Percentiles rank a stretch among this genome's conserved stretches.
These are phyloP conservation scores for Agelas oroides DNA, from an alignment of 37 sponge, comb jelly and placozoan species.

Conservation along the genomic window DNA sequence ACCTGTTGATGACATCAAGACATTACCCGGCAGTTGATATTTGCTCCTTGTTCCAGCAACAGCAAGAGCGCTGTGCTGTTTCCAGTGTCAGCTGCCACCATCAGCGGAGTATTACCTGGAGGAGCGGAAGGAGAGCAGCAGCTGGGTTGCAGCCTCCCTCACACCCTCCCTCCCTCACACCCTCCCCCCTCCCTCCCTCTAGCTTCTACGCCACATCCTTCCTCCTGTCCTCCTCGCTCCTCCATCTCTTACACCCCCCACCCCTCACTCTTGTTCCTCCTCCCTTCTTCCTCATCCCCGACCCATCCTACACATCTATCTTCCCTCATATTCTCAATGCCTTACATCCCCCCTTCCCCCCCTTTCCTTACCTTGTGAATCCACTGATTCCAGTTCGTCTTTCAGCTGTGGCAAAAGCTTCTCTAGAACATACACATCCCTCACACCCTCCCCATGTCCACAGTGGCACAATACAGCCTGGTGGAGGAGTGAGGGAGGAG, in stretches of 20 bases:
- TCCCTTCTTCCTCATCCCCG: no score
- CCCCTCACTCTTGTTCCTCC: no score
- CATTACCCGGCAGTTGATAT: conserved; percentile 32
- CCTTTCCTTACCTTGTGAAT: background rate
- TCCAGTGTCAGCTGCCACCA: conserved; percentile 43
- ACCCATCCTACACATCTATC: no score
- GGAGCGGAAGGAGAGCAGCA: no score
- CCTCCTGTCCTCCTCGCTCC: no score
- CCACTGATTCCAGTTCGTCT: background rate
- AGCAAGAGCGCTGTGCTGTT: conserved; percentile 2
- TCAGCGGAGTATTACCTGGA: conserved; percentile 63
- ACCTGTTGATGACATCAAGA: background rate
- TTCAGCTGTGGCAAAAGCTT: background rate
- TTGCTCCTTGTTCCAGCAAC: conserved; percentile 45
- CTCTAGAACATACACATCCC: background rate
- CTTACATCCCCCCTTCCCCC: no score
- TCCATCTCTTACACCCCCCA: no score
- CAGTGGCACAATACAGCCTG: conserved; percentile 9
- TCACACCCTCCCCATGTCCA: background rate
- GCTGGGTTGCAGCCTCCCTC: no score
- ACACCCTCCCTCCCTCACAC: no score
- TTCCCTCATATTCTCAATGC: no score
- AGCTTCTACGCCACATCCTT: no score
- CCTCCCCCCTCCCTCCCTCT: no score
- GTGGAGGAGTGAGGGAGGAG: conserved; percentile 26